phyloP scores from a whole-genome alignment of 2,888 invertebrate genomes.

The Ectobius pallidus region DNA sequence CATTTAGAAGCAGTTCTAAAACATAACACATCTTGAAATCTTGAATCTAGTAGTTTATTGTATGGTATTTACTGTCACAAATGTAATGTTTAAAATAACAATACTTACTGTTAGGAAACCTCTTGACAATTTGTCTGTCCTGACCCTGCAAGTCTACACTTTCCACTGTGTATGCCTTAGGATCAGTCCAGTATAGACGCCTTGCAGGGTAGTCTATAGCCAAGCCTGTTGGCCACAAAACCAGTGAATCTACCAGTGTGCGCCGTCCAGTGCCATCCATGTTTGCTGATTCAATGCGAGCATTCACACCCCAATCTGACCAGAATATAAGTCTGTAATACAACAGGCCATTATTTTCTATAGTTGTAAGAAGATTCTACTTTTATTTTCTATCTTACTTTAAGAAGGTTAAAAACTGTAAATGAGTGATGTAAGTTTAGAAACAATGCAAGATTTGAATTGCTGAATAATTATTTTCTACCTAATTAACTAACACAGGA shows the following conservation, averaged over 20 bases:
- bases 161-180: conserved; percentile 75
- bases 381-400: no score
- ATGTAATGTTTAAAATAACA: no score
- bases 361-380: no score
- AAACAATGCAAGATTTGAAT: no score
- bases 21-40: no score
- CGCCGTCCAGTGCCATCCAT: conserved; percentile 68
- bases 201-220: conserved; percentile 75
- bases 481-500: no score
- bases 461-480: no score
- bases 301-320: conserved; percentile 71
- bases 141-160: conserved; percentile 71
- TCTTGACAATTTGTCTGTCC: conserved; percentile 65
- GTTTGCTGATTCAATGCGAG: conserved; percentile 67
- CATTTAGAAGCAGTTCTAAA: no score
- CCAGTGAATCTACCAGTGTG: conserved; percentile 63
- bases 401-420: conserved; percentile 7
- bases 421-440: neutral
- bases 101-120: conserved; percentile 59
- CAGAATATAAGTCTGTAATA: conserved; percentile 69
- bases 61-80: no score
- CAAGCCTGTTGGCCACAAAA: conserved; percentile 77
- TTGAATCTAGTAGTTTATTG: no score
- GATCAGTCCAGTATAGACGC: conserved; percentile 85
- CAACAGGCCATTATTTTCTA: no score